Evolutionary conservation across 1,140 invertebrate species (phyloP), one percentile per base, ranked within the genome.

Genomic region (Brachionus plicatilis): DNA sequence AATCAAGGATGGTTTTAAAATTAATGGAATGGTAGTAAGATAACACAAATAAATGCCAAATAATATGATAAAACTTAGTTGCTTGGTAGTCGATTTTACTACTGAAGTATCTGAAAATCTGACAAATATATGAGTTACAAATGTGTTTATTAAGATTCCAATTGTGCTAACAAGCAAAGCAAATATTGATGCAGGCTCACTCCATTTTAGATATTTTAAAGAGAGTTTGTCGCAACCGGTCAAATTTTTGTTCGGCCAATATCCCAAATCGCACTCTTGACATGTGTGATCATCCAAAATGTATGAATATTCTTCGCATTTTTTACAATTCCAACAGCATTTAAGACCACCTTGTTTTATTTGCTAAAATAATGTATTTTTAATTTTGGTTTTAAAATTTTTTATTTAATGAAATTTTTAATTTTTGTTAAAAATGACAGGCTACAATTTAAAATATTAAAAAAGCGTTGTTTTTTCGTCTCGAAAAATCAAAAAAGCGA

Each of bases 21-120:
- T 88, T 29, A 95, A 91, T 5, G 93, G 91, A 87, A 95, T 93
- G 3, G 92, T 92, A 24, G 90, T 90, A 7, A 87, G 85, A 87
- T 92, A 92, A 41, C 90, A 91, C 11, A 92, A 87, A 65, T 89
- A 88, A 88, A 93, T 91, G 84, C 93, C 93, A 3, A 92, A 88
- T 60, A 94, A 90, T 72, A 94, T 92, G 80, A 93, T 93, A 87
- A 94, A 94, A 87, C 93, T 94, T 0, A 96, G 89, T 87, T 96
- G 94, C 76, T 94, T 87, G 3, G 92, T 93, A 9, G 92, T 88
- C 0, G 94, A 94, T 88, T 93, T 93, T 2, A 94, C 93, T 0
- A 95, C 91, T 4, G 94, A 94, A 0, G 94, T 96, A 85, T 93
- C 91, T 78, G 94, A 92, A 88, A 93, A 91, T 41, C 90, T 90